Evolutionary conservation across 2,113 vertebrate species (phyloP).

Genomic region (Pygathrix nemaeus): DNA sequence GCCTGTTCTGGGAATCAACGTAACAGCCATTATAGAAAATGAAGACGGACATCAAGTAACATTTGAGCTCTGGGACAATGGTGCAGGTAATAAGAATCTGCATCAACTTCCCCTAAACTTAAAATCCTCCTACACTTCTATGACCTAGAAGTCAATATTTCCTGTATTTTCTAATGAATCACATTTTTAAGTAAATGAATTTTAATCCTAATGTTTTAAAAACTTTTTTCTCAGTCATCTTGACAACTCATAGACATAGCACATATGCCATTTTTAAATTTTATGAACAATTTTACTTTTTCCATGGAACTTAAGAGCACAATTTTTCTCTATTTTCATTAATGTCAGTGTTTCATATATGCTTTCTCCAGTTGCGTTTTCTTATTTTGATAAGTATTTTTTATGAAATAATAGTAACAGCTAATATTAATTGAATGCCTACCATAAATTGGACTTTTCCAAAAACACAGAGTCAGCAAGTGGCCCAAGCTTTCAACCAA

Average conservation of each 20-base stretch:
- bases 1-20: conserved; percentile 82
- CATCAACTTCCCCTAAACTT: background rate
- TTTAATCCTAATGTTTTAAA: background rate
- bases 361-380: background rate
- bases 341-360: background rate
- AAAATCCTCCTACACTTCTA: background rate
- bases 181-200: background rate
- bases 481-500: background rate
- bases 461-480: background rate
- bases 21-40: conserved; percentile 80
- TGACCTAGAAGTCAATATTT: background rate
- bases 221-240: background rate
- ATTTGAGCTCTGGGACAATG: conserved; percentile 82
- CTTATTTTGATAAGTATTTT: conserved; percentile 14
- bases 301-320: background rate
- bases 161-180: background rate
- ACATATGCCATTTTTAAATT: background rate
- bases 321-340: conserved; percentile 24
- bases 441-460: background rate
- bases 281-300: conserved; percentile 19
- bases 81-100: conserved; percentile 79
- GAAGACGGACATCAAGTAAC: conserved; percentile 15
- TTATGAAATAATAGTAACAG: background rate
- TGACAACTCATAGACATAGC: background rate
- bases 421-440: conserved; percentile 1